Percentiles rank a stretch among this genome's conserved stretches.
Evolutionary conservation across 2,797 vertebrate species (phyloP).

Genomic region (Mus caroli): DNA sequence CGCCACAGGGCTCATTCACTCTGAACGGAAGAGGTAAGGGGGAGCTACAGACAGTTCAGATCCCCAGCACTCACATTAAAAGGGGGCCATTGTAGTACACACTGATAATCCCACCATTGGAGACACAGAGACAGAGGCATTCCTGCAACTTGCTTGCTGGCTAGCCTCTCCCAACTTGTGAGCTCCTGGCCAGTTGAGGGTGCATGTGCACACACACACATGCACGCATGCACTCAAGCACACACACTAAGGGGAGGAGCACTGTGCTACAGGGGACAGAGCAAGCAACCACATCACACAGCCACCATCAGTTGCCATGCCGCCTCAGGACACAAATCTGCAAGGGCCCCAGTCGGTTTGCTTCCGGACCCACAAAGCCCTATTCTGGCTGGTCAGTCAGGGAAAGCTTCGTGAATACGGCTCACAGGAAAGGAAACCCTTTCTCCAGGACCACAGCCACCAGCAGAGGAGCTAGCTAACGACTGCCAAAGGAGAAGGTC

Average conservation of each 20-base stretch:
- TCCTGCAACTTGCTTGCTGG: neutral
- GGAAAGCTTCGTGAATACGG: neutral
- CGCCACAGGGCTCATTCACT: neutral
- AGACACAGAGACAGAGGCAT: neutral
- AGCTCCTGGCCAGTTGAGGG: neutral
- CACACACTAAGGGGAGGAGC: neutral
- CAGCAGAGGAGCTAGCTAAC: neutral
- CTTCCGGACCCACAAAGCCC: neutral
- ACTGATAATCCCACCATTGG: neutral
- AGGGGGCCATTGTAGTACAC: neutral
- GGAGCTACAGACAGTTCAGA: neutral
- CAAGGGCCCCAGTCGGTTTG: neutral
- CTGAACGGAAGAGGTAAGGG: neutral
- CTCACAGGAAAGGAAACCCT: neutral
- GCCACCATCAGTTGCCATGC: neutral
- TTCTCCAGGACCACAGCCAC: neutral
- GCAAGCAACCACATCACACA: neutral
- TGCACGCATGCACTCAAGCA: too few relatives aligned
- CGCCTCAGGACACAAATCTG: neutral
- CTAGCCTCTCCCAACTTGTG: neutral
- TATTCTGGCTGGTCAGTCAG: neutral
- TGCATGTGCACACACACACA: neutral
- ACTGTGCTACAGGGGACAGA: neutral
- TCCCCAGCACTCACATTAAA: neutral
- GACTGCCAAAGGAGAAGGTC: neutral